Percentiles rank a stretch among this genome's conserved stretches.
These are phyloP conservation scores for Orcinus orca DNA, from an alignment of 2,113 vertebrate genomes.

Conservation along the genomic window DNA sequence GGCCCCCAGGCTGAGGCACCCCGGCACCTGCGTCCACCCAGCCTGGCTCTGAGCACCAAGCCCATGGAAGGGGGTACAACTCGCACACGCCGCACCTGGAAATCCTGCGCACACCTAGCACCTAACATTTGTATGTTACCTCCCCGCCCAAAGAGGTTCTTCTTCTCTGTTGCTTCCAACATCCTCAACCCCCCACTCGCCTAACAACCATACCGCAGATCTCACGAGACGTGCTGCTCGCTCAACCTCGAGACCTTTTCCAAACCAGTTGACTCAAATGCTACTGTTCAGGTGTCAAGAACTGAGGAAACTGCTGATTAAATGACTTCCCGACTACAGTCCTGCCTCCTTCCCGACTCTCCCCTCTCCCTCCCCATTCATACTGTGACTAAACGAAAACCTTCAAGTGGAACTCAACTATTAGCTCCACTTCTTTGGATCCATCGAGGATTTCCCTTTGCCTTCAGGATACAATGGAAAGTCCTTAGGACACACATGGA, in stretches of 20 bases:
- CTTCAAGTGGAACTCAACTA: too few relatives aligned
- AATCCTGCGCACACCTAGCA: neutral
- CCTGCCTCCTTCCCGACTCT: neutral
- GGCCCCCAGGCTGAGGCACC: accelerated
- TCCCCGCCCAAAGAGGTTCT: neutral
- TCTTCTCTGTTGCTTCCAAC: neutral
- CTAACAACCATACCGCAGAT: neutral
- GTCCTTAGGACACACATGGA: accelerated
- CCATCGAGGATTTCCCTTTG: neutral
- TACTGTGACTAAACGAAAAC: neutral
- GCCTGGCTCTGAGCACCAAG: accelerated
- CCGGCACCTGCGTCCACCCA: neutral
- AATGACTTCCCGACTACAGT: accelerated
- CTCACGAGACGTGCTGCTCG: neutral
- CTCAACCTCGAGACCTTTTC: neutral
- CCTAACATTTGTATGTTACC: too few relatives aligned
- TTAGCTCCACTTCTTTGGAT: neutral
- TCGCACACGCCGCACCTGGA: accelerated
- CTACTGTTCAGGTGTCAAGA: neutral
- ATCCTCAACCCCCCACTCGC: too few relatives aligned
- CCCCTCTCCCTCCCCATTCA: too few relatives aligned
- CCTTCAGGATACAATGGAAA: accelerated
- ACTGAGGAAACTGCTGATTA: too few relatives aligned
- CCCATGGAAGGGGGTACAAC: accelerated
- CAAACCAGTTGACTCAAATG: neutral